phyloP scores from a whole-genome alignment of 37 sponge, comb jelly and placozoan genomes.

The Ianthella basta region DNA sequence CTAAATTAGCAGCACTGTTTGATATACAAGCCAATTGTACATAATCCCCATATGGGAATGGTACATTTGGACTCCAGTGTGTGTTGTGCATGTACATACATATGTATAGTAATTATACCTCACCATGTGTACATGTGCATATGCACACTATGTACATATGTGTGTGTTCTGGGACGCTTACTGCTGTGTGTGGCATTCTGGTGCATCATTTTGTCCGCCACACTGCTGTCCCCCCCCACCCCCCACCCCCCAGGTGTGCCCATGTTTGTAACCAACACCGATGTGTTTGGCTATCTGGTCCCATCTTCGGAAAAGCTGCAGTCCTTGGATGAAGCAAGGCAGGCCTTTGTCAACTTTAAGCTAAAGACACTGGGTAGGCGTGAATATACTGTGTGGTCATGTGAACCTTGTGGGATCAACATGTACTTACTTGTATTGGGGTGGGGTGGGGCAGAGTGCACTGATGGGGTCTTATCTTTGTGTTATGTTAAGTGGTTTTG shows the following conservation, averaged over 20 bases:
- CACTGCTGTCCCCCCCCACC: no score
- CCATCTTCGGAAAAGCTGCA: slow-evolving; percentile 20
- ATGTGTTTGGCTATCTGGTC: slow-evolving; percentile 62
- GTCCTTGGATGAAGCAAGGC: slow-evolving; percentile 47
- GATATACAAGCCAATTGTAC: no score
- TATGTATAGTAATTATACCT: neutral
- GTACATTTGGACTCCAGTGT: no score
- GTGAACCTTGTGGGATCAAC: no score
- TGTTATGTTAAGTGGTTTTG: no score
- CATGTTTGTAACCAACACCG: slow-evolving; percentile 77
- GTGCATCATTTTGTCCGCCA: no score
- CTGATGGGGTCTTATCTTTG: no score
- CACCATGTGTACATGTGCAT: slow-evolving; percentile 32
- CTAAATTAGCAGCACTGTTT: no score
- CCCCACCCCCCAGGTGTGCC: slow-evolving; percentile 40
- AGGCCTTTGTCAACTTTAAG: slow-evolving; percentile 49
- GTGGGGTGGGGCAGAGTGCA: no score
- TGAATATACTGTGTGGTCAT: neutral
- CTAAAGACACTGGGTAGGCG: slow-evolving; percentile 56
- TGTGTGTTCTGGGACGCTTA: slow-evolving; percentile 17
- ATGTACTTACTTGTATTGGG: no score
- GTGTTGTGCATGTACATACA: no score
- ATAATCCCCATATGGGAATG: no score
- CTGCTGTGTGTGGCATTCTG: neutral
- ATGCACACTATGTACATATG: slow-evolving; percentile 14